phyloP scores from a whole-genome alignment of 1,140 invertebrate species.

The Lepidostoma basale region DNA sequence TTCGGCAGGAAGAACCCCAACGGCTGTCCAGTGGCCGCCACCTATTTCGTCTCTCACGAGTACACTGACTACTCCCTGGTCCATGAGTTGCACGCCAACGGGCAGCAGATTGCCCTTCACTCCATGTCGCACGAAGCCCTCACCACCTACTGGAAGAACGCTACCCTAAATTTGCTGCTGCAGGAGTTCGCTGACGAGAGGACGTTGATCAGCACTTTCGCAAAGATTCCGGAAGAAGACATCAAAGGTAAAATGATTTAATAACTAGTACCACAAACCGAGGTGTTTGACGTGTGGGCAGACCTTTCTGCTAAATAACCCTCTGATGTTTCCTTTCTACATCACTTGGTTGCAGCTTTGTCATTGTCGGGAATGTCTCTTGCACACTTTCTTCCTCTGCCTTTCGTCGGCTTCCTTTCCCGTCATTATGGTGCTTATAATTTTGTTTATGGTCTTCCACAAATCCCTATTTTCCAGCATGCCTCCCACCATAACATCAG shows the following conservation, averaged over 20 bases:
- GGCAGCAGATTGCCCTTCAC: constrained; percentile 74
- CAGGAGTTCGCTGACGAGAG: constrained; percentile 67
- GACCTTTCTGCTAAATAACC: too few relatives aligned
- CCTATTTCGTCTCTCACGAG: constrained; percentile 72
- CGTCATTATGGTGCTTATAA: too few relatives aligned
- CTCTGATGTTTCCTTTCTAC: too few relatives aligned
- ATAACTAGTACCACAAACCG: too few relatives aligned
- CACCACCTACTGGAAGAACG: constrained; percentile 60
- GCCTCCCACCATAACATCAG: too few relatives aligned
- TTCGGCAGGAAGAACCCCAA: constrained; percentile 66
- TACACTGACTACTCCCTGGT: constrained; percentile 71
- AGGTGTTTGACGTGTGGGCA: too few relatives aligned
- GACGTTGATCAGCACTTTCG: constrained; percentile 61
- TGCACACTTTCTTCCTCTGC: too few relatives aligned
- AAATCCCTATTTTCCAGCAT: too few relatives aligned
- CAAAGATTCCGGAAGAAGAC: constrained; percentile 59
- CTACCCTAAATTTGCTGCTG: constrained; percentile 54
- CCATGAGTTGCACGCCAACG: constrained; percentile 66
- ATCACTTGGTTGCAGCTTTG: too few relatives aligned
- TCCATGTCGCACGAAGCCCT: constrained; percentile 62
- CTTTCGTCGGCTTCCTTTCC: too few relatives aligned
- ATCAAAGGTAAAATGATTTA: constrained; percentile 33
- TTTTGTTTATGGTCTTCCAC: too few relatives aligned
- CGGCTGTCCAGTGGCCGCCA: constrained; percentile 66
- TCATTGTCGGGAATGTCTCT: too few relatives aligned